Evolutionary conservation across 2,888 invertebrate species (phyloP).

Genomic region (Tenthredo distinguenda): DNA sequence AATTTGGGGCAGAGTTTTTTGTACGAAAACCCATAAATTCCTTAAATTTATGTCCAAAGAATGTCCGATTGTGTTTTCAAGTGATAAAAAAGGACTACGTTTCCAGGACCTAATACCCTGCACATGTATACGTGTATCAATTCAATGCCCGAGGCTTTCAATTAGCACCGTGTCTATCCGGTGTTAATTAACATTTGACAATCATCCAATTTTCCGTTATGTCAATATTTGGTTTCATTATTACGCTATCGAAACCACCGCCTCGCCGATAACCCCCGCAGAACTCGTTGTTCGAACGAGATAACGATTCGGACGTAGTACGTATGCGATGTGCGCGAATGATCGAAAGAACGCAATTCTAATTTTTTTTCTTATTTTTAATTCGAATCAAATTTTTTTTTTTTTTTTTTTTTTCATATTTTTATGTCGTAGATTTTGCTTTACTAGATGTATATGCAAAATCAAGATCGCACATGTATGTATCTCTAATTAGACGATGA

Average conservation of each 20-base stretch:
- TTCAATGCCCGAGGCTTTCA: neutral
- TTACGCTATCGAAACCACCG: neutral
- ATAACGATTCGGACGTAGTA: neutral
- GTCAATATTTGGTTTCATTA: constrained; percentile 27
- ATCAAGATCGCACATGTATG: no score
- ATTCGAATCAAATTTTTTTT: no score
- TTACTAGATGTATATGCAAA: no score
- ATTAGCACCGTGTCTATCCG: neutral
- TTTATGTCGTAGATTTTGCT: neutral
- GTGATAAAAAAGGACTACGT: neutral
- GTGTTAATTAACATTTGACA: constrained; percentile 28
- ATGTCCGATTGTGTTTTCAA: no score
- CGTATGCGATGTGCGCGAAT: neutral
- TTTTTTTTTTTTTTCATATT: neutral
- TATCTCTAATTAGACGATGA: neutral
- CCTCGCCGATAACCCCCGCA: neutral
- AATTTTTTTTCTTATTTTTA: neutral
- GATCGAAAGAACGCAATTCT: neutral
- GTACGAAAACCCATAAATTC: neutral
- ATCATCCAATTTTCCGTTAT: constrained; percentile 16
- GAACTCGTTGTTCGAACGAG: neutral
- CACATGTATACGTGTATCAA: neutral
- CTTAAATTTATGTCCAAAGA: neutral
- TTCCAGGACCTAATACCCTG: neutral
- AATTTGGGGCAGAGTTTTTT: no score